Conservation (phyloP, 2,888 invertebrate genomes). For the Sphecodes monilicornis region DNA sequence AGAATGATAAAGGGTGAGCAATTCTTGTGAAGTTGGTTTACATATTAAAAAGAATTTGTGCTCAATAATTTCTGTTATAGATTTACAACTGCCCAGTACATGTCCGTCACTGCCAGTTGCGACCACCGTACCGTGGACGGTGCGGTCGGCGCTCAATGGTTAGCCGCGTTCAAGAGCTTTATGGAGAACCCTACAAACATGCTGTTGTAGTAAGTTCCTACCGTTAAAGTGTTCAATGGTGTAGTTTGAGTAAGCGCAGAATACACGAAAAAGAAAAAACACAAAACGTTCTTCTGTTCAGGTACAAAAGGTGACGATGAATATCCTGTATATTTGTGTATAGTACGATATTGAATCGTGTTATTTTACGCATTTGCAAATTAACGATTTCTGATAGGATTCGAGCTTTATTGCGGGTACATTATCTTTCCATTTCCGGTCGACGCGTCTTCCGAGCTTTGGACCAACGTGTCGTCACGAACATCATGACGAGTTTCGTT, state of each 20-base stretch:
- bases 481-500: slow-evolving; percentile 11
- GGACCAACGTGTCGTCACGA: background rate
- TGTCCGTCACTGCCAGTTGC: slow-evolving; percentile 97
- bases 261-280: slow-evolving; percentile 27
- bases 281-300: slow-evolving; percentile 44
- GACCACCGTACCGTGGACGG: slow-evolving; percentile 99
- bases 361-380: slow-evolving; percentile 54
- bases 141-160: slow-evolving; percentile 98
- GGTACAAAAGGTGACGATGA: slow-evolving; percentile 39
- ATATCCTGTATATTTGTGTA: slow-evolving; percentile 62
- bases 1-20: slow-evolving; percentile 90
- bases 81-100: slow-evolving; percentile 90
- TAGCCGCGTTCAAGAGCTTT: slow-evolving; percentile 94
- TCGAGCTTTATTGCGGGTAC: slow-evolving; percentile 16
- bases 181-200: slow-evolving; percentile 97
- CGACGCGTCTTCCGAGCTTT: background rate
- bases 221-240: slow-evolving; percentile 29
- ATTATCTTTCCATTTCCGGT: slow-evolving; percentile 43
- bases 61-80: slow-evolving; percentile 84
- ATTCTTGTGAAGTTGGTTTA: background rate
- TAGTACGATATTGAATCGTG: slow-evolving; percentile 48
- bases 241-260: slow-evolving; percentile 33
- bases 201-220: slow-evolving; percentile 89
- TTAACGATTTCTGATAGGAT: slow-evolving; percentile 34
- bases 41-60: background rate